Base-by-base conservation (phyloP, 1,140 invertebrate species). In the Odontomachus brunneus region DNA sequence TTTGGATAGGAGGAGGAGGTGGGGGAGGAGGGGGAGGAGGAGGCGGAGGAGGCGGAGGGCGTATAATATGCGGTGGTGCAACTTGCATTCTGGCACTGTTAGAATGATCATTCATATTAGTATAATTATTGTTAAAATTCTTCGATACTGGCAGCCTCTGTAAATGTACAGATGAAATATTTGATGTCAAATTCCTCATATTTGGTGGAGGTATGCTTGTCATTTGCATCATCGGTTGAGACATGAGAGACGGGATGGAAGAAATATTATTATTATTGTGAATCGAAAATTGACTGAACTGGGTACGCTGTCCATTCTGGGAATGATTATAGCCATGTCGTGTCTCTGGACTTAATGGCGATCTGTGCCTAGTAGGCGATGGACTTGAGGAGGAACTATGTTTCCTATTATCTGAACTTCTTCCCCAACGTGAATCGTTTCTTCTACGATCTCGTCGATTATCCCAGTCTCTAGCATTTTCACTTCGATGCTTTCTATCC, bases 371-470 rank as follows among this genome's bases (percentile, higher is more conserved):
- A 0, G 92, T 92, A 7, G 92, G 92, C 3, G 92, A 93, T 0
- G 92, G 92, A 84, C 92, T 93, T 0, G 92, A 94, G 1, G 93
- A 93, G 0, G 92, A 91, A 67, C 91, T 92, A 22, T 91, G 92
- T 22, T 90, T 84, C 48, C 92, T 83, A 53, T 91, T 83, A 0
- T 93, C 91, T 0, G 89, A 89, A 78, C 82, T 90, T 75, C 89
- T 91, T 57, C 87, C 86, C 92, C 93, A 93, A 7, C 92, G 84
- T 0, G 91, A 89, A 63, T 93, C 93, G 17, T 91, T 91, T 65
- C 92, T 90, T 24, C 92, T 85, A 7, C 92, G 84, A 26, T 93
- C 93, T 59, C 92, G 88, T 44, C 91, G 84, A n/a, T 88, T 91
- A 3, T 93, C 90, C 85, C 91, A 92, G 51, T 94, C 92, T 44